Conservation (phyloP, 35 echinoderm and acorn worm species). For the Anneissia japonica region DNA sequence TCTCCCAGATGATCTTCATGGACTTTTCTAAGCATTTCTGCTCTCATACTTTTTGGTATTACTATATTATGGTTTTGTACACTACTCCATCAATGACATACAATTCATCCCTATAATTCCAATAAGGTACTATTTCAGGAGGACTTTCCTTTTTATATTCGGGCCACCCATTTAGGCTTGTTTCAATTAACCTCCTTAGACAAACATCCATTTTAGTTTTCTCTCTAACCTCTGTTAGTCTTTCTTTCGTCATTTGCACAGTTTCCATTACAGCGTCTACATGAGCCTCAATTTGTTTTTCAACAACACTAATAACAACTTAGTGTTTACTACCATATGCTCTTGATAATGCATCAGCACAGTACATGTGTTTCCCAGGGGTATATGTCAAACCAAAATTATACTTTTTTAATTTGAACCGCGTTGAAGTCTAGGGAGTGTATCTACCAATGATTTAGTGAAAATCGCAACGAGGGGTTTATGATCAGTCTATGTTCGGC, state of each 20-base stretch:
- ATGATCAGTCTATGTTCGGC: not conserved
- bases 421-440: not conserved
- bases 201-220: not conserved
- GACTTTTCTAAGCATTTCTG: slow-evolving; percentile 14
- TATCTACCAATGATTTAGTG: slow-evolving; percentile 9
- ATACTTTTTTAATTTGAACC: too few relatives aligned
- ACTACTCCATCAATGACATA: slow-evolving; percentile 3
- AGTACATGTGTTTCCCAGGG: too few relatives aligned
- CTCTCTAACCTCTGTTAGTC: not conserved
- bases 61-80: slow-evolving; percentile 6
- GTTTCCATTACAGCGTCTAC: not conserved
- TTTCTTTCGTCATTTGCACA: not conserved
- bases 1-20: slow-evolving; percentile 20
- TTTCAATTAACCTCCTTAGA: not conserved
- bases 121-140: not conserved
- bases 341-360: not conserved
- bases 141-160: not conserved
- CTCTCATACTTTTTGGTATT: slow-evolving; percentile 1
- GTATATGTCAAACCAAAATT: too few relatives aligned
- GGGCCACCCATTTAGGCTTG: not conserved
- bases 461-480: slow-evolving; percentile 9
- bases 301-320: not conserved
- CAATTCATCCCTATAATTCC: slow-evolving; percentile 10
- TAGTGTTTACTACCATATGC: not conserved
- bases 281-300: not conserved